Base-by-base conservation (phyloP, 1,140 invertebrate genomes). In the Zelostemma sp. region DNA sequence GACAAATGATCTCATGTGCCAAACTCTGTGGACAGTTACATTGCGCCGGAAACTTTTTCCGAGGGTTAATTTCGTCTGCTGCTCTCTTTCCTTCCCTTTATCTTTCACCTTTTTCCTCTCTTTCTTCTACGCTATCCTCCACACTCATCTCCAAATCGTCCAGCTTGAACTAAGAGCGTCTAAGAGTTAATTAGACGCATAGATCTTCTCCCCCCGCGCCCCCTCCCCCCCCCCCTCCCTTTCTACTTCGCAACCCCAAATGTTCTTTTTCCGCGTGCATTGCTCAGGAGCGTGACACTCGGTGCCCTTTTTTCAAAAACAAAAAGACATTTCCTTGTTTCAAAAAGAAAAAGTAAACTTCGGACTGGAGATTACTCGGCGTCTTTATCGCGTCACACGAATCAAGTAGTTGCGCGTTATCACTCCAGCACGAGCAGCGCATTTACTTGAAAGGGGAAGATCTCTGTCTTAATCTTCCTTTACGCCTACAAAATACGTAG, bases 141-240 rank as follows among this genome's bases (percentile, higher is more conserved):
- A 51, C 62, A 43, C 68, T 63, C 68, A 66, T 63, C 62, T 63
- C 68, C 59, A 66, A 71, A 71, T 67, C 71, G 71, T 70, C 74
- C 59, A 74, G 75, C 75, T 78, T 70, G 72, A 81, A 80, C 78
- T 79, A 81, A 80, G 75, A 81, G 76, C 78, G 62, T 83, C 80
- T 83, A 82, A 81, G 80, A n/a, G 81, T 83, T 83, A 83, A 83
- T 83, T 83, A 83, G 82, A 83, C 81, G 80, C 81, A 83, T 83
- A 82, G 80, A 83, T 83, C 81, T 82, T 72, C 66, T 58, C 53
- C 63, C 48, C 46, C 15, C 49, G 71, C 69, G 53, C 68, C 61
- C 66, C 15, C 14, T 56, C 47, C 67, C 67, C 67, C 68, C 70
- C 68, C 33, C 68, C 60, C 49, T 40, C 57, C 67, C 68, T 60